Evolutionary conservation across 2,113 vertebrate species (phyloP), one percentile per base, ranked within the genome.

Genomic region (Ceratotherium simum): DNA sequence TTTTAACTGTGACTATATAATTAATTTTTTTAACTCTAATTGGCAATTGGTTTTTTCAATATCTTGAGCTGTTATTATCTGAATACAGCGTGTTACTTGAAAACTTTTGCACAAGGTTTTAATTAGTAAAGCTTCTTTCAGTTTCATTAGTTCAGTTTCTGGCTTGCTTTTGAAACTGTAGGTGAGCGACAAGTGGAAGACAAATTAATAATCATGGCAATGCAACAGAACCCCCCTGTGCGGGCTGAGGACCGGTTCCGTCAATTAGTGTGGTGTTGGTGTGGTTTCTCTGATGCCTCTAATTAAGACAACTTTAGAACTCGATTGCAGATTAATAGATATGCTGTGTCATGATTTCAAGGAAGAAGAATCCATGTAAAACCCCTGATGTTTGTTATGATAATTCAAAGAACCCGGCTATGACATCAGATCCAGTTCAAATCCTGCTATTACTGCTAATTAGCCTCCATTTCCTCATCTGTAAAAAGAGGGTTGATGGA

Each of bases 41-140:
- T 91, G 58, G 46, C 29, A 94, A 31, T 60, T 6, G 62, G 25
- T 80, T 91, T 88, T 96, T 93, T 97, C 6, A 33, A 0, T 58
- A 12, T 31, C 11, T 95, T 65, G 85, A 91, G 25, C 86, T 92
- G 25, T 97, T 97, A 85, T 56, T 97, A 85, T 56, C 23, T 16
- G 8, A 86, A 46, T 25, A 10, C 0, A 1, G 14, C 17, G 0
- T 86, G 29, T 93, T 94, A 86, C 36, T 87, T 94, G 70, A 48
- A 97, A 39, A 73, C 88, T 96, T 96, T 90, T 62, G 5, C 27
- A 48, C 27, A 1, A 93, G 97, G 58, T 80, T 97, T 97, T 96
- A 96, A 85, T 96, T 96, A 76, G 95, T 78, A 88, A 96, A 54
- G n/a, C 0, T 78, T 91, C 27, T 78, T 89, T 97, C 29, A 8